Conservation (phyloP, 2,113 vertebrate species). For the Egretta garzetta region DNA sequence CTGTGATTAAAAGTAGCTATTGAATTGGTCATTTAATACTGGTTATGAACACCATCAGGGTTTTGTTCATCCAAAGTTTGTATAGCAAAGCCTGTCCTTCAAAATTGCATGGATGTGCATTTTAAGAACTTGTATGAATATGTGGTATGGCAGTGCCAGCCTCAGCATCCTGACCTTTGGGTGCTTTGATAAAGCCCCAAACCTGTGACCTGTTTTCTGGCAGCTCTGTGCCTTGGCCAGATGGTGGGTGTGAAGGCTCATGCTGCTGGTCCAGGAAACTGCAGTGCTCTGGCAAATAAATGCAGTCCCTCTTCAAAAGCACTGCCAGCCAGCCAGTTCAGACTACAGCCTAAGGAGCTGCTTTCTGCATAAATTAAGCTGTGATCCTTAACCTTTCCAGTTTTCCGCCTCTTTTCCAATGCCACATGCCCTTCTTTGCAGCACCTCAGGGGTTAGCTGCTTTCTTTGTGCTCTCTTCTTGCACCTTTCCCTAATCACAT, state of each 20-base stretch:
- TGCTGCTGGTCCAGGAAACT: background rate
- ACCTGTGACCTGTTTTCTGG: background rate
- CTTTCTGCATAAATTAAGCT: background rate
- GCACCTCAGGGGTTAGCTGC: background rate
- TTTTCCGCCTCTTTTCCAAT: background rate
- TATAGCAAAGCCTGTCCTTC: background rate
- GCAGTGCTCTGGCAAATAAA: fast-evolving
- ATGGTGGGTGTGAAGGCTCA: background rate
- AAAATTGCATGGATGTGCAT: fast-evolving
- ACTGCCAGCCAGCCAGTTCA: background rate
- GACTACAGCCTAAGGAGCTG: background rate
- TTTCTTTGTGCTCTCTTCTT: background rate
- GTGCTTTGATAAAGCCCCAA: background rate
- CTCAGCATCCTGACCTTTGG: background rate
- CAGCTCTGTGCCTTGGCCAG: background rate
- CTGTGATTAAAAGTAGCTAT: background rate
- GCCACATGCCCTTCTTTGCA: fast-evolving
- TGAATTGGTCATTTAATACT: background rate
- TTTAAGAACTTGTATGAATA: background rate
- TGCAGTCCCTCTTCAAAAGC: background rate
- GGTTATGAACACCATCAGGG: background rate
- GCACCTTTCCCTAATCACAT: background rate
- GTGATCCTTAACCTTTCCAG: background rate
- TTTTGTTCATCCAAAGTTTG: background rate
- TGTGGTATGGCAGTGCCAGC: background rate